A percentile compares a stretch with the other conserved stretches of the same genome.
These are phyloP conservation scores for Gambelia wislizenii DNA, from an alignment of 2,797 vertebrate genomes.

Conservation along the genomic window DNA sequence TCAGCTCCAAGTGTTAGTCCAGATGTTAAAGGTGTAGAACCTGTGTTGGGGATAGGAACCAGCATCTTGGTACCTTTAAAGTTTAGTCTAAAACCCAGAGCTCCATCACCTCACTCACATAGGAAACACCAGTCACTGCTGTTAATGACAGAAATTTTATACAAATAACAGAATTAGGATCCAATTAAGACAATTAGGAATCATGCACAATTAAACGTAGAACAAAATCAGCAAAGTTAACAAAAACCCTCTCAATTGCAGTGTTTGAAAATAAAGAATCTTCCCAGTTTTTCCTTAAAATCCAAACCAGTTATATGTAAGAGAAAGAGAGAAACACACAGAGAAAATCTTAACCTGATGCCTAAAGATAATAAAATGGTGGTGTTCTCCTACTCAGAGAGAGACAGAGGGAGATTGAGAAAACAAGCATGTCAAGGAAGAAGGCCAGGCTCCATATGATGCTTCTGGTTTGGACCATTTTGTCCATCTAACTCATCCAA, in stretches of 20 bases:
- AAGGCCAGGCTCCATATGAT: neutral
- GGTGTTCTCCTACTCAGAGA: neutral
- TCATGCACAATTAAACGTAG: neutral
- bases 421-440: neutral
- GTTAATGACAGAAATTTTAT: no score
- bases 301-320: neutral
- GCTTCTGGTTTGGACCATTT: neutral
- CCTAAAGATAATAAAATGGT: neutral
- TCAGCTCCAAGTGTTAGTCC: no score
- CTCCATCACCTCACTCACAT: no score
- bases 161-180: neutral
- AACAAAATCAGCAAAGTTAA: neutral
- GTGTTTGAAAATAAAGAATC: neutral
- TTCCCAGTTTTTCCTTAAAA: neutral
- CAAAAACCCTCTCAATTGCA: neutral
- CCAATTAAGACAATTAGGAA: no score
- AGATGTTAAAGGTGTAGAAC: no score
- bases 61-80: no score
- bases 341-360: neutral
- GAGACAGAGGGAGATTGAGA: neutral
- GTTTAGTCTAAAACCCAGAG: no score
- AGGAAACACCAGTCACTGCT: no score
- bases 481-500: neutral
- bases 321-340: neutral
- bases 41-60: no score